Evolutionary conservation across 1,140 invertebrate species (phyloP).

Genomic region (Dolichoris vasculosae): DNA sequence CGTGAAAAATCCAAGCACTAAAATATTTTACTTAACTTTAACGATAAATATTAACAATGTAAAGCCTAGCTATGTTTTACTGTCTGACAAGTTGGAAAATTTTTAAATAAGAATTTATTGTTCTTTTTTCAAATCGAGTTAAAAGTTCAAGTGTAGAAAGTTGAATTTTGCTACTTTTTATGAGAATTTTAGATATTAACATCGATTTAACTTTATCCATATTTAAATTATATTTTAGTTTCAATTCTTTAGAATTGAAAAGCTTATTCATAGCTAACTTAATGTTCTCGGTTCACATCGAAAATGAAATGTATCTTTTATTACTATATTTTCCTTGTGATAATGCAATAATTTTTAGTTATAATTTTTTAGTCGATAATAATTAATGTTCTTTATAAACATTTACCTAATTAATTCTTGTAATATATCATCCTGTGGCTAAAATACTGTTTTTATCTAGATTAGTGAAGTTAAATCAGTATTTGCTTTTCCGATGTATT

Average conservation of each 20-base stretch:
- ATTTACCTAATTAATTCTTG: background rate
- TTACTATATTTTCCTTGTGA: background rate
- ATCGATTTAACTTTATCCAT: too few species aligned
- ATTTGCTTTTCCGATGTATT: background rate
- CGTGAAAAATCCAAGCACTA: background rate
- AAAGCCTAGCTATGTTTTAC: too few species aligned
- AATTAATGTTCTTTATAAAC: background rate
- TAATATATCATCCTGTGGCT: background rate
- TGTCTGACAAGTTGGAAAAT: too few species aligned
- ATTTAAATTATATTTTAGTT: too few species aligned
- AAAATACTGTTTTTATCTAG: background rate
- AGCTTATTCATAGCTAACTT: background rate
- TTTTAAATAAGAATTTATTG: too few species aligned
- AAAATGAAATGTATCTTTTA: background rate
- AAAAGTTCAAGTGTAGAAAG: too few species aligned
- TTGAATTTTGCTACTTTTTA: too few species aligned
- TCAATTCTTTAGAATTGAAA: too few species aligned
- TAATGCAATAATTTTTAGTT: background rate
- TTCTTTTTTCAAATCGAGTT: too few species aligned
- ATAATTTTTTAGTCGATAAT: background rate
- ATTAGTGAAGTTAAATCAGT: background rate
- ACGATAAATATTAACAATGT: too few species aligned
- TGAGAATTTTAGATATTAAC: too few species aligned
- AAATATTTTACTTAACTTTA: background rate
- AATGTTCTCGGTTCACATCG: background rate